Percentiles rank a stretch among this genome's conserved stretches.
Conservation (phyloP, 1,140 invertebrate genomes). For the Microplitis demolitor region DNA sequence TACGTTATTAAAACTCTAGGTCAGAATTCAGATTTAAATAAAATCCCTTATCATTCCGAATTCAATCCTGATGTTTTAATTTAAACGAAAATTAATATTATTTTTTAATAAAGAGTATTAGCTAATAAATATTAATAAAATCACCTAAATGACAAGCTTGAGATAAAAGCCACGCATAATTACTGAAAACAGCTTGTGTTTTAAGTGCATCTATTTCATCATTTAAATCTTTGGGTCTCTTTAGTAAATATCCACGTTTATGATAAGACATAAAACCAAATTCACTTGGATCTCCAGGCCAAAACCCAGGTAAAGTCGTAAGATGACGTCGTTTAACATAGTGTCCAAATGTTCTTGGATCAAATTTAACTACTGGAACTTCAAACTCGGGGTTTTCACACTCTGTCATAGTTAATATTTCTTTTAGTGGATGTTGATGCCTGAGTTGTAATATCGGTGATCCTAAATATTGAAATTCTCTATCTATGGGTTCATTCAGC, state of each 20-base stretch:
- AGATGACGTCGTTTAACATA: conserved; percentile 63
- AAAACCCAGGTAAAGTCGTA: conserved; percentile 79
- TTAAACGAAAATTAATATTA: conserved; percentile 2
- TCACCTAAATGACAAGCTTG: conserved; percentile 83
- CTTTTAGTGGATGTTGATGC: conserved; percentile 66
- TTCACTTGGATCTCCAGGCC: conserved; percentile 76
- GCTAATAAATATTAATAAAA: conserved; percentile 10
- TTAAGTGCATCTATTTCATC: conserved; percentile 69
- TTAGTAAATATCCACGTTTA: conserved; percentile 63
- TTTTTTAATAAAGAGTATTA: not conserved
- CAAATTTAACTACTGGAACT: conserved; percentile 63
- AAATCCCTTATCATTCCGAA: too few species aligned
- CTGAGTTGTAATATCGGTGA: conserved; percentile 70
- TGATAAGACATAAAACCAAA: conserved; percentile 80
- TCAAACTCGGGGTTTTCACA: conserved; percentile 63
- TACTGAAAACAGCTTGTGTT: conserved; percentile 74
- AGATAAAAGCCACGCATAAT: conserved; percentile 78
- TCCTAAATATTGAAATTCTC: conserved; percentile 71
- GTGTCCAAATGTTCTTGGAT: conserved; percentile 67
- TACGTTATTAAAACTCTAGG: too few species aligned
- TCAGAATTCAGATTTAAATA: too few species aligned
- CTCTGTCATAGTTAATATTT: conserved; percentile 66
- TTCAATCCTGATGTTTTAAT: too few species aligned
- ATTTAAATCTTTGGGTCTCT: conserved; percentile 55
- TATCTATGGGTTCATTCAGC: conserved; percentile 64